Percentiles rank a stretch among this genome's conserved stretches.
phyloP scores from a whole-genome alignment of 2,888 invertebrate genomes.

The Dyspetes luteomarginatus region DNA sequence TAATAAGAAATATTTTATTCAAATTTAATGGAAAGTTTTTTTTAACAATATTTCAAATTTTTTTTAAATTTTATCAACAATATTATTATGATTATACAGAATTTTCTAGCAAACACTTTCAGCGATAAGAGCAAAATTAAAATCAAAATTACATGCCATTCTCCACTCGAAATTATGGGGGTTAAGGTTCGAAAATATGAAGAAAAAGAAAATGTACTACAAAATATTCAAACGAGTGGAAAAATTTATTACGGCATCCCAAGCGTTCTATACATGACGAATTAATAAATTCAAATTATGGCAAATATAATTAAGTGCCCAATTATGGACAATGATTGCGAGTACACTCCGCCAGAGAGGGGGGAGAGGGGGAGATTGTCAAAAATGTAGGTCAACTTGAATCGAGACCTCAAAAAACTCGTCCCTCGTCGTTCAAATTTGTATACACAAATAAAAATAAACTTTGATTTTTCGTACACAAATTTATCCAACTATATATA shows the following conservation, averaged over 20 bases:
- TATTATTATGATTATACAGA: too few species aligned
- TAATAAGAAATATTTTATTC: too few species aligned
- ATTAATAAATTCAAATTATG: slow-evolving; percentile 11
- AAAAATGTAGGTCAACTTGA: slow-evolving; percentile 62
- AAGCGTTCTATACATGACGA: background rate
- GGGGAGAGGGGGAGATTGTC: slow-evolving; percentile 34
- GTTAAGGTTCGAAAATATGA: too few species aligned
- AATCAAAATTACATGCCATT: too few species aligned
- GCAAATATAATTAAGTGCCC: slow-evolving; percentile 20
- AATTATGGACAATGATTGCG: slow-evolving; percentile 47
- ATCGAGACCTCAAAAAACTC: slow-evolving; percentile 25
- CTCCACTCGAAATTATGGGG: too few species aligned
- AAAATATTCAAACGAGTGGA: background rate
- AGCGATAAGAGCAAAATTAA: too few species aligned
- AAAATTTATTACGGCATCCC: background rate
- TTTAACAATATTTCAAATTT: too few species aligned
- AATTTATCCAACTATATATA: background rate
- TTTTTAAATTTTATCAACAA: too few species aligned
- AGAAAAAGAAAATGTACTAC: too few species aligned
- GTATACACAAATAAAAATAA: background rate
- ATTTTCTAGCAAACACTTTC: too few species aligned
- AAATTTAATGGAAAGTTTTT: too few species aligned
- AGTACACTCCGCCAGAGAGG: background rate
- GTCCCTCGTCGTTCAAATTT: background rate
- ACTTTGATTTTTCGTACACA: background rate